These are phyloP conservation scores for Pipa parva DNA, from an alignment of 2,113 vertebrate species.

Conservation along the genomic window DNA sequence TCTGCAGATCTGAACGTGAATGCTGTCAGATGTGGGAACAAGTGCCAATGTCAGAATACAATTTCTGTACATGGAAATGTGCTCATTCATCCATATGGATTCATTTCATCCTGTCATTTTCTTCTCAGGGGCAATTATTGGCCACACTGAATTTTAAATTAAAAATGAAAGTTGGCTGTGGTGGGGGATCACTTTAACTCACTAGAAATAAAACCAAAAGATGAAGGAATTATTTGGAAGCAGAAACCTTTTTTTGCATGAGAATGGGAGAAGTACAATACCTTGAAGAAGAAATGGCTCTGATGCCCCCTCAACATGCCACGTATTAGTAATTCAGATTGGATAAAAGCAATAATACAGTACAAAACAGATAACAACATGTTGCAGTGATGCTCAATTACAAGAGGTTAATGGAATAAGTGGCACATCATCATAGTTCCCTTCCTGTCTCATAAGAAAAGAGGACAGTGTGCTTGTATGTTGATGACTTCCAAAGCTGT, in stretches of 20 bases:
- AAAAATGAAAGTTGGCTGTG: background rate
- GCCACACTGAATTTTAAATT: background rate
- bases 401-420: no score
- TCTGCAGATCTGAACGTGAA: conserved; percentile 14
- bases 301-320: no score
- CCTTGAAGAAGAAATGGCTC: background rate
- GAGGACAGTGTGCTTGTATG: no score
- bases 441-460: no score
- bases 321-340: no score
- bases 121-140: background rate
- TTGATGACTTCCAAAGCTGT: no score
- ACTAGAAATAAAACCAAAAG: background rate
- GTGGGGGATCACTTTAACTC: background rate
- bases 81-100: background rate
- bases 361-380: no score
- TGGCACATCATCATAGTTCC: no score
- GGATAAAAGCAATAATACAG: no score
- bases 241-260: background rate
- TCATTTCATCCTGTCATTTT: background rate
- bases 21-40: background rate
- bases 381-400: no score
- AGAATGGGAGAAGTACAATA: background rate
- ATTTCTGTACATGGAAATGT: conserved; percentile 1
- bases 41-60: background rate
- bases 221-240: background rate